A percentile compares a stretch with the other conserved stretches of the same genome.
These are phyloP conservation scores for Sympetrum striolatum DNA, from an alignment of 2,888 invertebrate species.

Conservation along the genomic window DNA sequence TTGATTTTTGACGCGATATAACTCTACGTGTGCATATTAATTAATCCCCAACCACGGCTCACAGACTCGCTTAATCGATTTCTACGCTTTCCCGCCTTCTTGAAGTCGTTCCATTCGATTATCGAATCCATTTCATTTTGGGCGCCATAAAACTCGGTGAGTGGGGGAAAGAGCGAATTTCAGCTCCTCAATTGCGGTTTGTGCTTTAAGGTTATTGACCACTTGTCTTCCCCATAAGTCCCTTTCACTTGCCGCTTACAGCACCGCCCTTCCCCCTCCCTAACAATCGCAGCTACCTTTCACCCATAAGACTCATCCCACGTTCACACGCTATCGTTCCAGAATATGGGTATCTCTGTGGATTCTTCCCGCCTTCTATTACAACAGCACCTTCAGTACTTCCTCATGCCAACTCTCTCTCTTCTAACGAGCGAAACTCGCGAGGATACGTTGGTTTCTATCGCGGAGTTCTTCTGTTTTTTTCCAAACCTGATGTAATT, in stretches of 20 bases:
- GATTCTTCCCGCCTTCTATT: not conserved
- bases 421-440: not conserved
- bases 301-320: not conserved
- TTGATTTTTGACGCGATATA: not conserved
- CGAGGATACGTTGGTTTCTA: not conserved
- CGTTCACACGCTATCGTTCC: not conserved
- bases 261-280: not conserved
- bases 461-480: not conserved
- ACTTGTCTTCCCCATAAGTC: not conserved
- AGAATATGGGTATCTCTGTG: not conserved
- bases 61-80: not conserved
- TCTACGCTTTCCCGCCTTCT: not conserved
- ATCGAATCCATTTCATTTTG: no score
- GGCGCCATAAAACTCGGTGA: no score
- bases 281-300: not conserved
- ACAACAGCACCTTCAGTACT: not conserved
- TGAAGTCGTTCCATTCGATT: no score
- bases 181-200: no score
- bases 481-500: no score
- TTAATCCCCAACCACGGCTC: not conserved
- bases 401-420: not conserved
- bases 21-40: not conserved
- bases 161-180: no score
- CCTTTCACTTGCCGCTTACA: not conserved
- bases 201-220: constrained; percentile 9